Evolutionary conservation across 2,113 vertebrate species (phyloP), one percentile per base, ranked within the genome.

Genomic region (Castor canadensis): DNA sequence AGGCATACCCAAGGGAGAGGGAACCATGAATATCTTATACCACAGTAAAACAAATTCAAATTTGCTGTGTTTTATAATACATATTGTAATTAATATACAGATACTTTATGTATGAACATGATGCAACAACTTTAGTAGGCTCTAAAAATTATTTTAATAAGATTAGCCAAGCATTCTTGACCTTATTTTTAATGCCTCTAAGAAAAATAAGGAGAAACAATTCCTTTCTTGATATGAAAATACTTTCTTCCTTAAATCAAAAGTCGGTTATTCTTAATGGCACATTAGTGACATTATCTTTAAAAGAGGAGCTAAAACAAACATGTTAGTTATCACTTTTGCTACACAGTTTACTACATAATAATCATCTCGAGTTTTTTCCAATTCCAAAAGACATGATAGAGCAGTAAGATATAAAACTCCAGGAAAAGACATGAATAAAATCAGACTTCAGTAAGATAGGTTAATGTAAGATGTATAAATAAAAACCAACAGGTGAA

Each of bases 261-360:
- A 89, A 89, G 32, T 24, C 77, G 47, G n/a, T 30, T 86, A 83
- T 93, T 90, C 24, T 82, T 92, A 79, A 62, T 80, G 86, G 56
- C 22, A n/a, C 47, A 89, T 84, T 69, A 80, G 58, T 77, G 13
- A 5, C 6, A 77, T 40, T 77, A 13, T 95, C 38, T 72, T 77
- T 92, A 89, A 80, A 79, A 90, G 35, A 32, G 40, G 73, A 91
- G 35, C 93, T 64, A 86, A 88, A 67, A 93, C 73, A 86, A 89
- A 17, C 40, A 45, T 62, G 10, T 62, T 49, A 80, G n/a, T 30
- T 94, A 60, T 73, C 30, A 89, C 32, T 89, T 73, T 89, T 85
- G 86, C 45, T 54, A 52, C 43, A 60, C 20, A 32, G 26, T 62
- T 93, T 94, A 84, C 52, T 47, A 79, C 24, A 7, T 54, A 67